Conservation (phyloP, 2,797 vertebrate genomes). For the Ciconia nigra region DNA sequence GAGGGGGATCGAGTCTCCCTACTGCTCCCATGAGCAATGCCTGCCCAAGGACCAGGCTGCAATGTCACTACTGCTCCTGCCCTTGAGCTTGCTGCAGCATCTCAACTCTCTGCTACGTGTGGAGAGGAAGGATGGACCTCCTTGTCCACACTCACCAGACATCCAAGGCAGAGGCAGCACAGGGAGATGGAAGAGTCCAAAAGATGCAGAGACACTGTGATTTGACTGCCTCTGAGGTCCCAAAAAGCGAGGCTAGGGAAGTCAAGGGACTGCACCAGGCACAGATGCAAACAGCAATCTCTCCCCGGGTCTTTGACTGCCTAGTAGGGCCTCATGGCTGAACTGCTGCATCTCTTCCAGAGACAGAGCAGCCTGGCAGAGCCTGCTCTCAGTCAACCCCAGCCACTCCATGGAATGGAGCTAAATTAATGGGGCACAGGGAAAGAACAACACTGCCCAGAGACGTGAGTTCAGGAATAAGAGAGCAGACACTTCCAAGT, state of each 20-base stretch:
- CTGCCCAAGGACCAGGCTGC: background rate
- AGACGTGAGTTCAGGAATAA: background rate
- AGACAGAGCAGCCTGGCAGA: background rate
- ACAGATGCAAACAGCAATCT: background rate
- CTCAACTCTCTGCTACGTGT: rapidly evolving
- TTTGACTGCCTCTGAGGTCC: background rate
- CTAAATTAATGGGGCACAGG: background rate
- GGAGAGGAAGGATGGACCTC: background rate
- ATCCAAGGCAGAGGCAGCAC: background rate
- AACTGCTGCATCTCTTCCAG: background rate
- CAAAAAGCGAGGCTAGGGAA: background rate
- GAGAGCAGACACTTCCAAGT: background rate
- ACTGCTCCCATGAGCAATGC: background rate
- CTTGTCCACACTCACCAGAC: background rate
- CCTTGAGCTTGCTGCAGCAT: background rate
- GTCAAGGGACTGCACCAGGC: background rate
- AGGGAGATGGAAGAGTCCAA: background rate
- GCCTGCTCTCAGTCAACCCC: background rate
- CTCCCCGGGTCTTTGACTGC: background rate
- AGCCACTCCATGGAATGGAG: background rate
- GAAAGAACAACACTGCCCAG: background rate
- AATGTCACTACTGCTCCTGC: background rate
- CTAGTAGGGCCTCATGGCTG: background rate
- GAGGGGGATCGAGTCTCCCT: background rate
- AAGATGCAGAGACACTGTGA: rapidly evolving